Base-by-base conservation (phyloP, 2,113 vertebrate genomes). In the Gallinago paraguaiae region DNA sequence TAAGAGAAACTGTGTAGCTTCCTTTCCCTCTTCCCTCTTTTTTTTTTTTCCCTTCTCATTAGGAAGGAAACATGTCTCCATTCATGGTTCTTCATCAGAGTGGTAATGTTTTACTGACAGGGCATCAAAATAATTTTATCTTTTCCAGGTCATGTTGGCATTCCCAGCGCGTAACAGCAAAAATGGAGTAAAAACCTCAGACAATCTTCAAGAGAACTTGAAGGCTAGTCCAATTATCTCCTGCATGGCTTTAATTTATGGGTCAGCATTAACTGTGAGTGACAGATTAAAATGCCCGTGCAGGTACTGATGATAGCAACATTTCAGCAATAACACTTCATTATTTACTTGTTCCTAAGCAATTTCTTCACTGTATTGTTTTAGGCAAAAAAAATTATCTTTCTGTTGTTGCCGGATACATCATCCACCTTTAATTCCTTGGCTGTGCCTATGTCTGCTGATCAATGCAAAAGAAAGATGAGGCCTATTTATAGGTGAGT, bases 401-500 rank as follows among this genome's bases (percentile, higher is more conserved):
- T 88, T 81, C 56, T 70, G 30, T 74, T 91, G 17, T 72, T 80
- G 28, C 50, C 31, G 28, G 33, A 35, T 63, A 8, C 18, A 46
- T 84, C 39, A 68, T 41, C 13, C 13, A 43, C 67, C 16, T 83
- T 59, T 28, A 80, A 70, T 77, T 70, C 39, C 45, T 88, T 77
- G 54, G 17, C 57, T 87, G 33, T 65, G 59, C 37, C 46, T 88
- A 8, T 57, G 22, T 88, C 67, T 96, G 41, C 63, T 88, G 75
- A 76, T 77, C 71, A 74, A 10, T 61, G 54, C 46, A 86, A 75
- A 80, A 86, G 81, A 53, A 53, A 61, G 19, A 31, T 46, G 63
- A 30, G 50, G 77, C 43, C 60, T 96, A 77, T 88, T 94, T 92
- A 80, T 67, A 93, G 82, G 35, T 74, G 7, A 94, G 35, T 78